Percentiles rank a stretch among this genome's conserved stretches.
These are phyloP conservation scores for Podocnemis expansa DNA, from an alignment of 2,113 vertebrate species.

Conservation along the genomic window DNA sequence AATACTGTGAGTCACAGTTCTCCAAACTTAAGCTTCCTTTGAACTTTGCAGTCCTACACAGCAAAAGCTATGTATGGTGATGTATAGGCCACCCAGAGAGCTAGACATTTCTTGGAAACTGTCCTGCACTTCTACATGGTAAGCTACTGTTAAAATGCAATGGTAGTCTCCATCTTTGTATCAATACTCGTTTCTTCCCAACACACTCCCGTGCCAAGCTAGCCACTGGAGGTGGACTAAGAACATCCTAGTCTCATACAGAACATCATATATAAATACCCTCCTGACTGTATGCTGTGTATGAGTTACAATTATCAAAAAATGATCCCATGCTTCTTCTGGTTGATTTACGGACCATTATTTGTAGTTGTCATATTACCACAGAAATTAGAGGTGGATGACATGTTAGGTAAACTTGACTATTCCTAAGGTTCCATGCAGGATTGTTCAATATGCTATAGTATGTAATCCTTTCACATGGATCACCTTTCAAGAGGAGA, in stretches of 20 bases:
- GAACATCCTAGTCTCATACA: background rate
- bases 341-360: background rate
- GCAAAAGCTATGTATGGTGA: slow-evolving; percentile 56
- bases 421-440: background rate
- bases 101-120: slow-evolving; percentile 49
- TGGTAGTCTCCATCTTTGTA: background rate
- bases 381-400: background rate
- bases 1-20: slow-evolving; percentile 40
- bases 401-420: background rate
- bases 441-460: background rate
- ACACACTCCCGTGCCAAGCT: background rate
- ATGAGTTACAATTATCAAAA: background rate
- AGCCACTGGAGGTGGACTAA: background rate
- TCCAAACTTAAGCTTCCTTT: slow-evolving; percentile 73
- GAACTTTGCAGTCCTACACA: slow-evolving; percentile 67
- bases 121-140: slow-evolving; percentile 37
- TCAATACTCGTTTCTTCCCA: background rate
- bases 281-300: background rate
- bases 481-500: slow-evolving; percentile 13
- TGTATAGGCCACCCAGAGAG: slow-evolving; percentile 77
- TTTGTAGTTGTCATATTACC: background rate
- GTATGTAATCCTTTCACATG: slow-evolving; percentile 43
- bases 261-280: background rate
- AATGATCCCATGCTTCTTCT: background rate
- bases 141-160: slow-evolving; percentile 49